These are phyloP conservation scores for Hermaeophaga mercurialis DNA, from an alignment of 2,888 invertebrate genomes.

Conservation along the genomic window DNA sequence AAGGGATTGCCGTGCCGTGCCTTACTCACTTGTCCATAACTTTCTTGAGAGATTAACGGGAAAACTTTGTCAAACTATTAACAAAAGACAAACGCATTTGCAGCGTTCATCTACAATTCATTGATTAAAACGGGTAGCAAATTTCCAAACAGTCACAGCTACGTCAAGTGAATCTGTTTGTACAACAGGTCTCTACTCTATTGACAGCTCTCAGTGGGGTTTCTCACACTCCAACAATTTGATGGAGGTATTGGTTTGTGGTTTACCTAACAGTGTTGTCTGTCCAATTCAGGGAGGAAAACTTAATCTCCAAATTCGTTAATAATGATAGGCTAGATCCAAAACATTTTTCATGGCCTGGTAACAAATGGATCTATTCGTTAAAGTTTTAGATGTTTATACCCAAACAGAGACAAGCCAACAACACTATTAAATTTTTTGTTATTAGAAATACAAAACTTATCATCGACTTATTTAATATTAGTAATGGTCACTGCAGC, in stretches of 20 bases:
- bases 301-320: background rate
- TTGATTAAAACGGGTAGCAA: conserved; percentile 35
- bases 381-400: no score
- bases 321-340: no score
- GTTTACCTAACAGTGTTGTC: conserved; percentile 16
- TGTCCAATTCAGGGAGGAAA: background rate
- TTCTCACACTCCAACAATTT: conserved; percentile 26
- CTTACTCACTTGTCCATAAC: conserved; percentile 16
- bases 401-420: no score
- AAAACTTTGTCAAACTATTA: conserved; percentile 11
- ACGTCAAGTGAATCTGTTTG: conserved; percentile 50
- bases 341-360: no score
- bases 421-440: no score
- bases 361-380: no score
- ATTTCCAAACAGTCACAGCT: conserved; percentile 47
- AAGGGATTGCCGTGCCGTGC: background rate
- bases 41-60: conserved; percentile 9
- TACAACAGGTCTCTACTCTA: conserved; percentile 51
- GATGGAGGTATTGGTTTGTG: conserved; percentile 33
- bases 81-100: conserved; percentile 20
- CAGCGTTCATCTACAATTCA: conserved; percentile 19
- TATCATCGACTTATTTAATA: no score
- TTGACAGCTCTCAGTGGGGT: conserved; percentile 49
- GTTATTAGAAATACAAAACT: no score
- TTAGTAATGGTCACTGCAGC: no score